Evolutionary conservation across 2,113 vertebrate species (phyloP).

Genomic region (Gulo gulo): DNA sequence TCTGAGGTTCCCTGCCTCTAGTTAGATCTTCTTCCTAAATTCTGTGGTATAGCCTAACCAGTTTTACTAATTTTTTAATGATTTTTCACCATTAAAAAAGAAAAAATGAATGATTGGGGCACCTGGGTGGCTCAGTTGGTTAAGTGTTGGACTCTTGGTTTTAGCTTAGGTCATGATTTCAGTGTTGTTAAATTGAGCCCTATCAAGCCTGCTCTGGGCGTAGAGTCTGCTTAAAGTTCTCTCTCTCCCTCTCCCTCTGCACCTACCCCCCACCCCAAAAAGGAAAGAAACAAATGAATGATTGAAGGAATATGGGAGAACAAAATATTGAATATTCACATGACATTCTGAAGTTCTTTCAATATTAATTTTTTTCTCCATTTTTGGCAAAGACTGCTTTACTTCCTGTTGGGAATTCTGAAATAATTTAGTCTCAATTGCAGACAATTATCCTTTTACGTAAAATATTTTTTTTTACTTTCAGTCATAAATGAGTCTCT

Average conservation of each 20-base stretch:
- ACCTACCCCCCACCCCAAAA: neutral
- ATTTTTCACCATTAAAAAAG: neutral
- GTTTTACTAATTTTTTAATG: neutral
- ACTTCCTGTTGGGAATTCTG: neutral
- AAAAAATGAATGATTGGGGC: neutral
- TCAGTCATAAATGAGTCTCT: neutral
- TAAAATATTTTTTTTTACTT: neutral
- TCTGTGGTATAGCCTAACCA: neutral
- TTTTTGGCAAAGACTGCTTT: neutral
- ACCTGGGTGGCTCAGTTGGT: neutral
- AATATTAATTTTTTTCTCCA: neutral
- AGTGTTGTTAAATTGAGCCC: neutral
- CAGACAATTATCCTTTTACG: neutral
- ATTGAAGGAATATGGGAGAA: neutral
- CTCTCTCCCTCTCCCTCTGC: neutral
- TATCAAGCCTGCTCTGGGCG: neutral
- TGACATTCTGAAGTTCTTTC: neutral
- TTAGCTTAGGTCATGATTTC: neutral
- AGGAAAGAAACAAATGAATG: neutral
- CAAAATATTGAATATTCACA: neutral
- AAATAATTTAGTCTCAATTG: conserved; percentile 4
- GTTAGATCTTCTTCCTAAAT: neutral
- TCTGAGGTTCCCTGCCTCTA: neutral
- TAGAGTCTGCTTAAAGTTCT: neutral
- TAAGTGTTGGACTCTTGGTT: neutral